Base-by-base conservation (phyloP, 2,113 vertebrate species). In the Enhydra lutris region DNA sequence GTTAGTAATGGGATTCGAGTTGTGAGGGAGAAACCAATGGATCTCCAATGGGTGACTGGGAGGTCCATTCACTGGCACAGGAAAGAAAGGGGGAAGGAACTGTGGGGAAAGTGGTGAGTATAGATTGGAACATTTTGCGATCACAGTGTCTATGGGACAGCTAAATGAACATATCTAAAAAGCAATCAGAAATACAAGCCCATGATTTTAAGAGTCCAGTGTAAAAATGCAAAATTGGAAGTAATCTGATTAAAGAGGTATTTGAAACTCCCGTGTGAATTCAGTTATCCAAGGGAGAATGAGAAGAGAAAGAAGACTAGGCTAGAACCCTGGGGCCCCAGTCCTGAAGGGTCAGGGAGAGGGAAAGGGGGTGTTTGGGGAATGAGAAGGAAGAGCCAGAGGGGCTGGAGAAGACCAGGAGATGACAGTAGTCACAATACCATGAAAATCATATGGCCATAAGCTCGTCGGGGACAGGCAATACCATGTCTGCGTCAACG, bases 141-240 rank as follows among this genome's bases (percentile, higher is more conserved):
- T 76, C 61, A 55, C 18, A 8, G 7, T 71, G 82, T 69, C n/a
- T 73, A 8, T 81, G 47, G 45, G n/a, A 47, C 45, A 26, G 74
- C 65, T 31, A 78, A 69, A 73, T 45, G 11, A 55, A 67, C n/a
- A 59, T 86, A 73, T 55, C 45, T 82, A 34, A 83, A 95, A 94
- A 74, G 10, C 59, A 96, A 42, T 36, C 42, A 52, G 76, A 79
- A 79, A 79, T 52, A 79, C 31, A 79, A 52, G 80, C 36, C 34
- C 87, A 3, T 94, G 74, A 87, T 61, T 65, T 61, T 6, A 57
- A 61, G 61, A 55, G 10, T 94, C 34, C 12, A 45, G 45, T 78
- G 61, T 74, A 96, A 83, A 95, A 92, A 92, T 84, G 39, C 73
- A 94, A 85, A 89, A 67, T 15, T 18, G 24, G 79, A 71, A 83